Conservation (phyloP, 2,888 invertebrate genomes). For the Hermodice carunculata region DNA sequence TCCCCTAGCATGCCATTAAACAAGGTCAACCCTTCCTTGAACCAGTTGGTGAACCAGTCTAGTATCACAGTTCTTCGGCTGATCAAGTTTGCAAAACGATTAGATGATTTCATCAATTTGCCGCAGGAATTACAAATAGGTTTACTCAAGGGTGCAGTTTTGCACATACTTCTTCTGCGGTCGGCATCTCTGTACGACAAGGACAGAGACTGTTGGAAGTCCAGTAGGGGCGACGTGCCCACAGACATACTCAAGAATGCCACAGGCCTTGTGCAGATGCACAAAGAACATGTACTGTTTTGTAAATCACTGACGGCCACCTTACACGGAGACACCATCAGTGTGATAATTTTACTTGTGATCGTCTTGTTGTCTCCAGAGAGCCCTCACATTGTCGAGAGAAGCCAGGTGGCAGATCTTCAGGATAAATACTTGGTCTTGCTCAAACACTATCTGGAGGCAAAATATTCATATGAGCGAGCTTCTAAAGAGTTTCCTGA, state of each 20-base stretch:
- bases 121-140: slow-evolving; percentile 94
- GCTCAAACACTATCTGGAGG: slow-evolving; percentile 67
- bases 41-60: slow-evolving; percentile 76
- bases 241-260: slow-evolving; percentile 92
- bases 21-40: slow-evolving; percentile 58
- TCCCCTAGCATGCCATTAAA: slow-evolving; percentile 46
- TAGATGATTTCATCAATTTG: slow-evolving; percentile 88
- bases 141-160: slow-evolving; percentile 80
- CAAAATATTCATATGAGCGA: slow-evolving; percentile 54
- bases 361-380: slow-evolving; percentile 91
- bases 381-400: slow-evolving; percentile 76
- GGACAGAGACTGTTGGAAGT: slow-evolving; percentile 89
- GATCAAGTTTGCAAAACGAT: slow-evolving; percentile 75
- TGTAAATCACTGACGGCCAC: slow-evolving; percentile 62
- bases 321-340: slow-evolving; percentile 84
- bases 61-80: slow-evolving; percentile 89
- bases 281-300: slow-evolving; percentile 64
- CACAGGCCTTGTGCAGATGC: slow-evolving; percentile 71
- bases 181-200: slow-evolving; percentile 94
- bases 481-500: slow-evolving; percentile 55
- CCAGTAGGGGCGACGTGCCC: slow-evolving; percentile 78
- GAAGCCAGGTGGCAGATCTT: slow-evolving; percentile 57
- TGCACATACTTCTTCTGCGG: slow-evolving; percentile 81
- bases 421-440: slow-evolving; percentile 71
- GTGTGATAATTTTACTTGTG: slow-evolving; percentile 91